Conservation (phyloP, 1,140 invertebrate genomes). For the Ericerus pela region DNA sequence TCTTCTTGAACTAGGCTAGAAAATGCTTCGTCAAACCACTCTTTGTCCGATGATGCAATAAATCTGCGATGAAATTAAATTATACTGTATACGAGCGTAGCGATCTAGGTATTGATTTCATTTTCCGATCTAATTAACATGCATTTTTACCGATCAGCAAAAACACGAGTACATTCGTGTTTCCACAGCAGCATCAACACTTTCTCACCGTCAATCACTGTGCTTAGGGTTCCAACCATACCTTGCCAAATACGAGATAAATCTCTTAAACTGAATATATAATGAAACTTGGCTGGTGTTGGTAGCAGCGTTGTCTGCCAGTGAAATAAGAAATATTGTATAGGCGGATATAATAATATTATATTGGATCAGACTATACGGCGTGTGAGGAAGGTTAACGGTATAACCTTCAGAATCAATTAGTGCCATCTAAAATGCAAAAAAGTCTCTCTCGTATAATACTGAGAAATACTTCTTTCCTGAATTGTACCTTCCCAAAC, state of each 20-base stretch:
- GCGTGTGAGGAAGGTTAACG: too few species aligned
- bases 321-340: constrained; percentile 14
- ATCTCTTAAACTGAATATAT: constrained; percentile 88
- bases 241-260: constrained; percentile 92
- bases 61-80: constrained; percentile 64
- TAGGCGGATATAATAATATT: too few species aligned
- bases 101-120: neutral
- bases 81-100: neutral
- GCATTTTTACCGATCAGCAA: constrained; percentile 53
- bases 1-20: constrained; percentile 44
- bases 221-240: constrained; percentile 79
- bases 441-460: too few species aligned
- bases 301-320: constrained; percentile 56
- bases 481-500: too few species aligned
- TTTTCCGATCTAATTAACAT: neutral
- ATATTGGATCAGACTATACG: too few species aligned
- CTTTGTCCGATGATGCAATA: constrained; percentile 57
- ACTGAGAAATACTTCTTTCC: too few species aligned
- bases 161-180: constrained; percentile 82
- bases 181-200: constrained; percentile 83
- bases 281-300: constrained; percentile 93
- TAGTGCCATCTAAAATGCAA: too few species aligned
- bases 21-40: constrained; percentile 62
- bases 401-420: too few species aligned
- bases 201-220: constrained; percentile 64